These are phyloP conservation scores for Kryphioiulus occultus DNA, from an alignment of 2,888 invertebrate genomes.

Conservation along the genomic window DNA sequence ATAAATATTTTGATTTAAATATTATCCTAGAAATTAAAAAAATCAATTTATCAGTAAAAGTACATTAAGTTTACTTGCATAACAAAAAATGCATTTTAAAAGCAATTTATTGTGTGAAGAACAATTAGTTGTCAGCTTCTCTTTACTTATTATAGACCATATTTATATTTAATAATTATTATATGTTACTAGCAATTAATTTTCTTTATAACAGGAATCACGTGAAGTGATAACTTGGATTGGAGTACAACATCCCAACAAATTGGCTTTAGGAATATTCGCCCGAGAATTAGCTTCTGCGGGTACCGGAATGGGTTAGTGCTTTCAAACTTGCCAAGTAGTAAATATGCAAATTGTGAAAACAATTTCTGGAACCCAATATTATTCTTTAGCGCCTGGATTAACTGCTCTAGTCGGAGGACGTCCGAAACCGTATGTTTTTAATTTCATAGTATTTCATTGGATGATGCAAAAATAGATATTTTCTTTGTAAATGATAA, in stretches of 20 bases:
- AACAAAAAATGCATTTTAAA: too few relatives aligned
- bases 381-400: constrained; percentile 63
- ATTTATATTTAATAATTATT: not conserved
- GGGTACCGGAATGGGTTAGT: constrained; percentile 65
- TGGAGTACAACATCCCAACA: constrained; percentile 64
- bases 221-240: constrained; percentile 65
- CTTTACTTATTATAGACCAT: too few relatives aligned
- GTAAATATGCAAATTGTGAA: not conserved
- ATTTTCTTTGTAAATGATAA: too few relatives aligned
- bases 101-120: too few relatives aligned
- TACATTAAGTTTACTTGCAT: too few relatives aligned
- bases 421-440: constrained; percentile 63
- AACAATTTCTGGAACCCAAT: not conserved
- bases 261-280: constrained; percentile 64
- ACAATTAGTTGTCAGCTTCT: too few relatives aligned
- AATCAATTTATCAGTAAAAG: too few relatives aligned
- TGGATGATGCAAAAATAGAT: too few relatives aligned
- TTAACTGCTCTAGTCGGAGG: constrained; percentile 64
- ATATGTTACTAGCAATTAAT: too few relatives aligned
- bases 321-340: not conserved
- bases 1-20: not conserved
- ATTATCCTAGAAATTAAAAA: not conserved
- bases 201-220: constrained; percentile 56
- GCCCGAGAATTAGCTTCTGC: constrained; percentile 66
- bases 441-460: constrained; percentile 57